These are phyloP conservation scores for Staurois parvus DNA, from an alignment of 2,797 vertebrate species.

Conservation along the genomic window DNA sequence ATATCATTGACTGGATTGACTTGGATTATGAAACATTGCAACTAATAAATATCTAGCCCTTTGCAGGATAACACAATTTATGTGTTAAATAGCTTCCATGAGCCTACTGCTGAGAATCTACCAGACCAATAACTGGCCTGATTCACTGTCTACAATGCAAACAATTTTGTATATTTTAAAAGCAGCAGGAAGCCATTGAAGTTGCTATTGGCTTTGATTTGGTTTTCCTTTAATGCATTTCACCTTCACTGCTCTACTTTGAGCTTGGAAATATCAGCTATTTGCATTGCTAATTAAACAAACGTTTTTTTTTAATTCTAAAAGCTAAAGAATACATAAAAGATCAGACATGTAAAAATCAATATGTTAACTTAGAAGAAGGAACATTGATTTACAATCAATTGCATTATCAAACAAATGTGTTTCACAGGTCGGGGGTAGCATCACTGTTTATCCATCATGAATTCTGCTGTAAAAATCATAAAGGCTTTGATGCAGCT, in stretches of 20 bases:
- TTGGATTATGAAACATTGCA: not conserved
- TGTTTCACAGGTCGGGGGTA: slow-evolving; percentile 8
- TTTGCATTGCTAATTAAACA: slow-evolving; percentile 30
- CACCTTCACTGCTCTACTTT: slow-evolving; percentile 31
- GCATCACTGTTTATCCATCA: slow-evolving; percentile 1
- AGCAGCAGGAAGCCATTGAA: slow-evolving; percentile 8
- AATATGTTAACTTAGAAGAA: slow-evolving; percentile 46
- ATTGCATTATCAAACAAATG: slow-evolving; percentile 46
- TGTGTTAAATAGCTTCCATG: not conserved
- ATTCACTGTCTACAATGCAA: slow-evolving; percentile 15
- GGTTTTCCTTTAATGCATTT: slow-evolving; percentile 21
- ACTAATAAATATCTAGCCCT: not conserved
- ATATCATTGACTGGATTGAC: no score
- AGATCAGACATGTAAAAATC: slow-evolving; percentile 35
- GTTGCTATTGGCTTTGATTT: slow-evolving; percentile 41
- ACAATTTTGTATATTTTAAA: slow-evolving; percentile 6
- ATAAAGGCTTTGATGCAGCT: slow-evolving; percentile 27
- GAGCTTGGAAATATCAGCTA: not conserved
- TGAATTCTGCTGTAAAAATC: slow-evolving; percentile 17
- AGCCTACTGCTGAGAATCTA: slow-evolving; percentile 7
- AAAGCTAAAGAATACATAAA: slow-evolving; percentile 45
- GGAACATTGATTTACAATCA: slow-evolving; percentile 46
- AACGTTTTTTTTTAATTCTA: not conserved
- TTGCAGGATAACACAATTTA: not conserved
- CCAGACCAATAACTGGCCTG: not conserved